phyloP scores from a whole-genome alignment of 2,888 invertebrate genomes.

The Ormyrus rosae region DNA sequence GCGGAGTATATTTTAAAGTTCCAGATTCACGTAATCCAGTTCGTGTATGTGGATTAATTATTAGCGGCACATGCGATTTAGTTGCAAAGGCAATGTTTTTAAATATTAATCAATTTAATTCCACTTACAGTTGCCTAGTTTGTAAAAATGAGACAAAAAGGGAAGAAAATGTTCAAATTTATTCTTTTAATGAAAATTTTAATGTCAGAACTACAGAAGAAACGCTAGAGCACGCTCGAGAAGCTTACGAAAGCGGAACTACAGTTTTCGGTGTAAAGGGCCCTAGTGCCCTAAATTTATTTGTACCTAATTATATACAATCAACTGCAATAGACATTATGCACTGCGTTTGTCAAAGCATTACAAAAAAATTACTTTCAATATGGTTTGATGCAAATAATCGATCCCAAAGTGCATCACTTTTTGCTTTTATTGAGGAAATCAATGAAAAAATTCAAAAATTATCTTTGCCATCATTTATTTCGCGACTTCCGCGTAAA shows the following conservation, averaged over 20 bases:
- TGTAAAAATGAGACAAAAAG: conserved; percentile 1
- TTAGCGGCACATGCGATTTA: conserved; percentile 51
- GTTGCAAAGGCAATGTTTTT: conserved; percentile 50
- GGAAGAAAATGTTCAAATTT: neutral
- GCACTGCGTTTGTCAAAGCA: neutral
- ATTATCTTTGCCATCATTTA: neutral
- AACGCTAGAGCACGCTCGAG: neutral
- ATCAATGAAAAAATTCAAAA: neutral
- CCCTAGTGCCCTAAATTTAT: neutral
- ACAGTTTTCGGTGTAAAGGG: neutral
- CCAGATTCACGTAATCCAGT: neutral
- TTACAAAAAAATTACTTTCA: neutral
- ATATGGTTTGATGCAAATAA: neutral
- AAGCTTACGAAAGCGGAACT: neutral
- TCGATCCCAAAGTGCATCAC: neutral
- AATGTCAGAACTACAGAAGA: neutral
- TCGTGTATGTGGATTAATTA: conserved; percentile 20
- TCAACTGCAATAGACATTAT: neutral
- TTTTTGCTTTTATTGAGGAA: neutral
- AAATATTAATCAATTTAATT: conserved; percentile 45
- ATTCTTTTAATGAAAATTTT: neutral
- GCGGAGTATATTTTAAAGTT: conserved; percentile 16
- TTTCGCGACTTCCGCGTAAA: neutral
- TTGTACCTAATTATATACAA: neutral
- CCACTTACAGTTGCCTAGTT: conserved; percentile 25